Base-by-base conservation (phyloP, 2,888 invertebrate species). In the Hemicrepidius hirtus region DNA sequence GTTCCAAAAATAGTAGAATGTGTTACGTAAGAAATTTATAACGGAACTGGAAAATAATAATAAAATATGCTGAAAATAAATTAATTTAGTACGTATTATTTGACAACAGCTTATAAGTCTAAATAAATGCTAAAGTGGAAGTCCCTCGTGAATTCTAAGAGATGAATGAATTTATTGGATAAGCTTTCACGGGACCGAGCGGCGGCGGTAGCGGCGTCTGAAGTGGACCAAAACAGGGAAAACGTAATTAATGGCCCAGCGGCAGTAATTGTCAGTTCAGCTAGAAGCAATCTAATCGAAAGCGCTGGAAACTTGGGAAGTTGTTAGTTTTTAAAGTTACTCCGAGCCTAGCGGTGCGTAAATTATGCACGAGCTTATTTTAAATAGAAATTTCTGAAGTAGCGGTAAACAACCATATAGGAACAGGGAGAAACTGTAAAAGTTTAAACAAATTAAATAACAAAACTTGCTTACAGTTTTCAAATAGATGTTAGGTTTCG, bases 201-300 rank as follows among this genome's bases (percentile, higher is more conserved):
- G 46, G 70, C 55, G 50, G 57, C 63, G 53, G 55, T 32, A 60
- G 59, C 53, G 72, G 55, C 62, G 68, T 69, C 73, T 74, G 66
- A 72, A 77, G 68, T 76, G 76, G 76, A 77, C 78, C 78, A 79
- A 77, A 77, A 68, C 67, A 71, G 75, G 71, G 78, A 76, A 74
- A 76, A 72, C 73, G 77, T 78, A 79, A 80, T 79, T 80, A 79
- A 79, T 79, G 75, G 73, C 78, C 77, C 68, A 74, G 69, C 71
- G 72, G 74, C 78, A 76, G 75, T 79, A 79, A 79, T 79, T 77
- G 78, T 78, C 80, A 79, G 78, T 77, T 79, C 72, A 78, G 72
- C 75, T 77, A 76, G 76, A 77, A 76, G 76, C 78, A 78, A 79
- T 80, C 77, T 78, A 78, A 79, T 80, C 76, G 76, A 74, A 65